Evolutionary conservation across 2,113 vertebrate species (phyloP), one percentile per base, ranked within the genome.

Genomic region (Machaerirhynchus nigripectus): DNA sequence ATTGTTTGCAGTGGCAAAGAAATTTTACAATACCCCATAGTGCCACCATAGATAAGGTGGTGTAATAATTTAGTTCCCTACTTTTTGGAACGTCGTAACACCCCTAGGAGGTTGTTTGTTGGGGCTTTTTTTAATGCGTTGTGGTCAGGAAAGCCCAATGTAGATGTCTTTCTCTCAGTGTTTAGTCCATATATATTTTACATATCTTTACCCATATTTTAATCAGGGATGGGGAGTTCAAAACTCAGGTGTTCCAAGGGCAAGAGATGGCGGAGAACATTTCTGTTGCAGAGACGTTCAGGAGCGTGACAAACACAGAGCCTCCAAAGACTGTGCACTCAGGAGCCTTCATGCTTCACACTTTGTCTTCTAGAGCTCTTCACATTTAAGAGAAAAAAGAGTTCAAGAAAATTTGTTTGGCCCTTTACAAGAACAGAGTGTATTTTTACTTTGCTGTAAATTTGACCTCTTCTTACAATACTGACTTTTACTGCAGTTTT

Each of bases 41-140:
- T 42, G 28, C 13, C 15, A 35, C 30, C 37, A 6, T 15, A 24
- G 4, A 4, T 40, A 31, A 68, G 20, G 3, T 60, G 7, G 9
- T 40, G 9, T 18, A 55, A 22, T 30, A 39, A 26, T 13, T 56
- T 15, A 31, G 2, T 23, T 71, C 26, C 5, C 13, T 37, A 15
- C 2, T n/a, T 55, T 78, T 73, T 28, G 40, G 21, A 85, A 59
- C 13, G 2, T 2, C 35, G 0, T 47, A 87, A 49, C 10, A 71
- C 0, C 4, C 6, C 8, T 33, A 26, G 9, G 31, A 74, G 2
- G 4, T 9, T 40, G 17, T 26, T 11, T 53, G 3, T 26, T 37
- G n/a, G 2, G 7, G 2, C 0, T 16, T 7, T 30, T 47, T 40
- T 42, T 13, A 64, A 59, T 55, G 11, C 3, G 5, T 52, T 23